Conservation (phyloP, 2,113 vertebrate genomes). For the Cettia cetti region DNA sequence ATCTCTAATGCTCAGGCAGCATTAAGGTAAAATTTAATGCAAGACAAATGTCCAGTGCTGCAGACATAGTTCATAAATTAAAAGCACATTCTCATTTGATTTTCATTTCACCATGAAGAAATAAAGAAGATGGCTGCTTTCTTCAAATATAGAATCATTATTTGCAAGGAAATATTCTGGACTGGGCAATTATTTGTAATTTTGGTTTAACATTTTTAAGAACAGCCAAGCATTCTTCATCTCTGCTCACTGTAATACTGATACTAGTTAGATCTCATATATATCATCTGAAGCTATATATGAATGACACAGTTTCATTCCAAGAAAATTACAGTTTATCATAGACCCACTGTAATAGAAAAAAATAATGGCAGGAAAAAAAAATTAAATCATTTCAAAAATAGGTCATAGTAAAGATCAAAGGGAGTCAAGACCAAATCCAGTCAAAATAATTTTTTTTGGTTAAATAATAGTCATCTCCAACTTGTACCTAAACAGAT, state of each 20-base stretch:
- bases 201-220: neutral
- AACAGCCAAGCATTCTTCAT: neutral
- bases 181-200: neutral
- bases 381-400: neutral
- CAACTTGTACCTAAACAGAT: neutral
- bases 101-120: neutral
- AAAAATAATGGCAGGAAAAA: neutral
- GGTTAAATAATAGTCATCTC: neutral
- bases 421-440: neutral
- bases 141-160: neutral
- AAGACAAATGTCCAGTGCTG: neutral
- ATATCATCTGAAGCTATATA: neutral
- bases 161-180: neutral
- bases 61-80: neutral
- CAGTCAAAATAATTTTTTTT: neutral
- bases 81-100: neutral
- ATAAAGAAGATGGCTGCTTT: neutral
- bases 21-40: neutral
- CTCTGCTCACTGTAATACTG: neutral
- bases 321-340: neutral
- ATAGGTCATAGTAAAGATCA: neutral
- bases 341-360: neutral
- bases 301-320: constrained; percentile 10
- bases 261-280: neutral
- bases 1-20: neutral